These are phyloP conservation scores for Bombus superbus DNA, from an alignment of 1,140 invertebrate species.

Conservation along the genomic window DNA sequence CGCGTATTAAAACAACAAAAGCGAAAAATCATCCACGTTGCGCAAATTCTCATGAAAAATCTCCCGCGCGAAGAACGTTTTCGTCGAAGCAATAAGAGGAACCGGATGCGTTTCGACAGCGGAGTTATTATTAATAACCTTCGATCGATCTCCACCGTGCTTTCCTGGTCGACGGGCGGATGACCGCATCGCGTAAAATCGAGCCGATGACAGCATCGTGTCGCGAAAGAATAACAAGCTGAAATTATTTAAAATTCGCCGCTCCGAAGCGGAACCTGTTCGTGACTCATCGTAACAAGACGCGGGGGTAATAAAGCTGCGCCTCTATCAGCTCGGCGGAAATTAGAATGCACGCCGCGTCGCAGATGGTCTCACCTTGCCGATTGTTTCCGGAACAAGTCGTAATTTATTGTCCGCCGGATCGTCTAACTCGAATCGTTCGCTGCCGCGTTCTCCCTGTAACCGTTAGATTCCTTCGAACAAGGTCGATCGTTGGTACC, in stretches of 20 bases:
- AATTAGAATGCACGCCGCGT: conserved; percentile 31
- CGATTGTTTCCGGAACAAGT: conserved; percentile 43
- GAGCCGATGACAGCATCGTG: conserved; percentile 34
- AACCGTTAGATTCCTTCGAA: too few species aligned
- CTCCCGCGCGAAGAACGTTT: neutral
- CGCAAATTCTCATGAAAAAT: neutral
- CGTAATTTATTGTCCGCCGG: neutral
- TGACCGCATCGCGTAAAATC: conserved; percentile 8
- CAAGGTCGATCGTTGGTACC: too few species aligned
- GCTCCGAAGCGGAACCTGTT: conserved; percentile 46
- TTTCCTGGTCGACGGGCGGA: neutral
- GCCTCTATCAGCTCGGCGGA: neutral
- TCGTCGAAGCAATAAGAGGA: neutral
- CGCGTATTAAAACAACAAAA: neutral
- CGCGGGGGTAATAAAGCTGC: conserved; percentile 18
- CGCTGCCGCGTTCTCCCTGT: neutral
- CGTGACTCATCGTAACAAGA: conserved; percentile 44
- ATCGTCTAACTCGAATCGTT: neutral
- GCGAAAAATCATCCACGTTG: neutral
- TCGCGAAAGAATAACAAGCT: neutral
- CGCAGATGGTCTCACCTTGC: neutral
- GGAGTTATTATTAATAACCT: neutral
- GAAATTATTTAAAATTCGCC: conserved; percentile 28
- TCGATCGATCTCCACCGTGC: neutral
- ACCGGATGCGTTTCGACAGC: neutral